phyloP scores from a whole-genome alignment of 2,888 invertebrate species.

The Mycogona germanica region DNA sequence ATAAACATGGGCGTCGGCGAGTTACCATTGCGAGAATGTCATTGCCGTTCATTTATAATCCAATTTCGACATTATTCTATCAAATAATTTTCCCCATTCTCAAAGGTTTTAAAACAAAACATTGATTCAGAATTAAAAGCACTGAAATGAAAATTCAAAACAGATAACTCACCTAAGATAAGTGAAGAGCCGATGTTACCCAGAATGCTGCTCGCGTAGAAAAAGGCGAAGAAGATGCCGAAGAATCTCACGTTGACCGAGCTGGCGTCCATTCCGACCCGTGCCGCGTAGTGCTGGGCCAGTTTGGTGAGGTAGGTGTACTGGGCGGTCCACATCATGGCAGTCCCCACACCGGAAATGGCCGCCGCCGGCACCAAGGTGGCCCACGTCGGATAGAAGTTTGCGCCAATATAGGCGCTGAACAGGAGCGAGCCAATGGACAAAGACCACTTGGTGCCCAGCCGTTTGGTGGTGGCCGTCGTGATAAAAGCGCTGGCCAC shows the following conservation, averaged over 20 bases:
- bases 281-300: not conserved
- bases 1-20: no score
- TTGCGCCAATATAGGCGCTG: conserved; percentile 7
- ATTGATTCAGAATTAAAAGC: no score
- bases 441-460: conserved; percentile 7
- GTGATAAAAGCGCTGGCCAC: conserved; percentile 1
- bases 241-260: conserved; percentile 11
- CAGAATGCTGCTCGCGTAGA: not conserved
- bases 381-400: conserved; percentile 11
- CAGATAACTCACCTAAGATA: conserved; percentile 4
- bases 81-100: no score
- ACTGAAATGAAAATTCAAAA: no score
- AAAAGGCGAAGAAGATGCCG: conserved; percentile 11
- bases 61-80: no score
- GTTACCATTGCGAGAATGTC: no score
- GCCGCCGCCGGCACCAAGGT: conserved; percentile 10
- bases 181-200: conserved; percentile 13
- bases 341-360: conserved; percentile 1
- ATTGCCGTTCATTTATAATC: no score
- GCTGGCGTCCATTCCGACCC: not conserved
- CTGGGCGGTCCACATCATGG: conserved; percentile 13
- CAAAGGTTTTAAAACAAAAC: no score
- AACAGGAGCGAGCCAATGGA: conserved; percentile 1
- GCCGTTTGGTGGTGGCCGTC: conserved; percentile 1
- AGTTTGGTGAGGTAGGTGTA: conserved; percentile 8